These are phyloP conservation scores for Typhlomys cinereus DNA, from an alignment of 2,113 vertebrate genomes.

Conservation along the genomic window DNA sequence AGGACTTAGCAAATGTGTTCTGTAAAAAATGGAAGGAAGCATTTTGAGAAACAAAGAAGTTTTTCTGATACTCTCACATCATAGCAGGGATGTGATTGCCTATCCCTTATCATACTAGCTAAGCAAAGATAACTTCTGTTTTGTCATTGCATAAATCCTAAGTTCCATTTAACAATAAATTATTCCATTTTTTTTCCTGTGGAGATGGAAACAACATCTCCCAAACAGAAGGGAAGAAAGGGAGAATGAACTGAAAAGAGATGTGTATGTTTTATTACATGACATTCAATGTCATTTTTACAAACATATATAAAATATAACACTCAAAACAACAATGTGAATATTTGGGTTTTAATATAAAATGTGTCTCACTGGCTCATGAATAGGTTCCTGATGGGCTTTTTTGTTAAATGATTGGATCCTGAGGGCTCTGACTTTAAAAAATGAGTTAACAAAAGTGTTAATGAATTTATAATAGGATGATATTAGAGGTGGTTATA, in stretches of 20 bases:
- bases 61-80: background rate
- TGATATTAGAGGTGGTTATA: background rate
- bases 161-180: background rate
- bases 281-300: background rate
- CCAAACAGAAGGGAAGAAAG: background rate
- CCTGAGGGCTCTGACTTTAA: background rate
- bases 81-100: background rate
- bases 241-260: background rate
- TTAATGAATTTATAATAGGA: background rate
- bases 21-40: background rate
- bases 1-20: conserved; percentile 23
- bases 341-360: background rate
- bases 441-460: background rate
- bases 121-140: background rate
- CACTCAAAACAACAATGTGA: background rate
- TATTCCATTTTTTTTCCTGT: background rate
- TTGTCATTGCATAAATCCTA: background rate
- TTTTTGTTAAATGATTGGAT: background rate
- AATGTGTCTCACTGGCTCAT: background rate
- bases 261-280: background rate
- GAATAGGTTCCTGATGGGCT: background rate
- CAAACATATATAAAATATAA: background rate
- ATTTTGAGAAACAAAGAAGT: background rate
- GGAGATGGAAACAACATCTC: background rate
- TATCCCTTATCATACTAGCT: background rate